Evolutionary conservation across 2,113 vertebrate genomes (phyloP).

Genomic region (Ophiodon elongatus): DNA sequence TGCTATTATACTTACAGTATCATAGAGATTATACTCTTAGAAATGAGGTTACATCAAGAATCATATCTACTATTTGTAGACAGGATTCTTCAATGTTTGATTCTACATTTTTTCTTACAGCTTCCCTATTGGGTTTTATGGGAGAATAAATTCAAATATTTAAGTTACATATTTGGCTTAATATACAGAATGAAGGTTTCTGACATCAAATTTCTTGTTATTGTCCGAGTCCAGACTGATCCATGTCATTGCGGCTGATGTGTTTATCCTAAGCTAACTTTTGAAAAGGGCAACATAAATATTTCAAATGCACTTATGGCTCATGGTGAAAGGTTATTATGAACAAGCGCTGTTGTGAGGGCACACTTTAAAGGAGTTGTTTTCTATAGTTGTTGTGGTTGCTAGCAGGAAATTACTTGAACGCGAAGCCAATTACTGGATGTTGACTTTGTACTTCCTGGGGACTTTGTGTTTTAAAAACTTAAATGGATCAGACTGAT

Average conservation of each 20-base stretch:
- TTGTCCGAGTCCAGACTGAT: background rate
- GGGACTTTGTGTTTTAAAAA: conserved; percentile 28
- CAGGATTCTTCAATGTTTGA: background rate
- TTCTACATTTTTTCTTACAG: background rate
- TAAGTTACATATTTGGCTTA: background rate
- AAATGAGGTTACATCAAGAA: too few species aligned
- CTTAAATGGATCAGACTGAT: conserved; percentile 44
- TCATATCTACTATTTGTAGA: too few species aligned
- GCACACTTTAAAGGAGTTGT: conserved; percentile 45
- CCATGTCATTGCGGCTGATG: background rate
- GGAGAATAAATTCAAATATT: too few species aligned
- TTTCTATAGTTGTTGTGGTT: conserved; percentile 35
- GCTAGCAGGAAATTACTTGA: conserved; percentile 44
- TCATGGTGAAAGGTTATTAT: conserved; percentile 58
- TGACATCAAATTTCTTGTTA: background rate
- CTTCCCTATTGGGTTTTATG: too few species aligned
- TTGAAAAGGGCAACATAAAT: conserved; percentile 55
- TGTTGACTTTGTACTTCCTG: conserved; percentile 48
- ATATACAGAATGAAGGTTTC: background rate
- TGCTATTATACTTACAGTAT: background rate
- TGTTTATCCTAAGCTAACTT: conserved; percentile 42
- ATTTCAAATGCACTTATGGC: conserved; percentile 57
- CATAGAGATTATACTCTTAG: too few species aligned
- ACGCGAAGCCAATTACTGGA: conserved; percentile 58
- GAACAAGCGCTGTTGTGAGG: conserved; percentile 14